Base-by-base conservation (phyloP, 2,888 invertebrate genomes). In the Scaeva pyrastri region DNA sequence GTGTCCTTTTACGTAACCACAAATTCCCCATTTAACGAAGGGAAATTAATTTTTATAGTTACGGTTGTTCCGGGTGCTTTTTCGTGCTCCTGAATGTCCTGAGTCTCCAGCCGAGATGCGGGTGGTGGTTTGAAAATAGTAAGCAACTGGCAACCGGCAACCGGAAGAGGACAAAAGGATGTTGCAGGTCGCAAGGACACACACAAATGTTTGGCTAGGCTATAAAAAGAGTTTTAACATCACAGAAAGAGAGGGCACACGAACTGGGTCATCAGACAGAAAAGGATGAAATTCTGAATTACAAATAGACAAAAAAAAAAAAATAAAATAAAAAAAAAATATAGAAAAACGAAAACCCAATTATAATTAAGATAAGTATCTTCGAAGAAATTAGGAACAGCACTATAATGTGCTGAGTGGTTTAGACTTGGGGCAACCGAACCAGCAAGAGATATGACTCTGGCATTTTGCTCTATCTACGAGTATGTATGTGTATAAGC, bases 281-380 rank as follows among this genome's bases (percentile, higher is more conserved):
- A 52, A 45, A 64, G 62, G 60, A 73, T 66, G 39, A 62, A 78
- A 84, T 78, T 83, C 74, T 26, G 62, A 83, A 78, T 79, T 79
- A 71, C 84, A 84, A 64, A 79, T 56, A 83, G 3, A 31, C 39
- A 39, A 11, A 39, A 10, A 39, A 11, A 39, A 39, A 8, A 39
- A 39, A 11, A 39, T 10, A 11, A 39, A 39, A 11, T 41, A 55
- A 71, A 74, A 73, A 55, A 62, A 58, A 52, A n/a, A 50, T 56
- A 76, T 76, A 86, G 77, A 77, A 76, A 80, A 81, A 58, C 85
- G 70, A 72, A 86, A 86, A 86, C 82, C 86, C 86, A 86, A 86
- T 86, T 86, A 86, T 86, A 82, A 86, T 86, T 86, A 86, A 86
- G 86, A 86, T 85, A 85, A 85, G 85, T 85, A 85, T 85, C 85